Evolutionary conservation across 2,113 vertebrate species (phyloP).

Genomic region (Irena cyanogastra): DNA sequence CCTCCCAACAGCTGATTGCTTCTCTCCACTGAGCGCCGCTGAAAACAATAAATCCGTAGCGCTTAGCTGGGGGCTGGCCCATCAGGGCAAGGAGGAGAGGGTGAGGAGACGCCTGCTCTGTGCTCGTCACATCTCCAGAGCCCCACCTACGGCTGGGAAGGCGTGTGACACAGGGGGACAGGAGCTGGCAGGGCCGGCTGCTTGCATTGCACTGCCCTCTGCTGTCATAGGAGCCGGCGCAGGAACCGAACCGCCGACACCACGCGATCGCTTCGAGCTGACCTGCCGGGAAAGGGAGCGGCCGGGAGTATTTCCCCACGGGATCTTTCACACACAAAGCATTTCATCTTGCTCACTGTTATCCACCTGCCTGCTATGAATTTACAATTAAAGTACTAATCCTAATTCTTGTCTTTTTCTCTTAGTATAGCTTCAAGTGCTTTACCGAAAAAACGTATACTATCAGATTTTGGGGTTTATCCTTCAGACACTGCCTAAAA

Average conservation of each 20-base stretch:
- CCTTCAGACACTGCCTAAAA: background rate
- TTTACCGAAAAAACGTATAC: accelerated
- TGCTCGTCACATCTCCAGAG: accelerated
- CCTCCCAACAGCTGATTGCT: accelerated
- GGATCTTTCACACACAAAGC: background rate
- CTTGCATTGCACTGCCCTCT: conserved; percentile 45
- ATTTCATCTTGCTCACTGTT: background rate
- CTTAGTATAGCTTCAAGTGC: background rate
- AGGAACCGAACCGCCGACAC: too few relatives aligned
- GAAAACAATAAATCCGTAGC: accelerated
- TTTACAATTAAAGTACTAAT: background rate
- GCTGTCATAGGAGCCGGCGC: background rate
- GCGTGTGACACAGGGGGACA: accelerated
- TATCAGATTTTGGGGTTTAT: background rate
- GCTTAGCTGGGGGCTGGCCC: background rate
- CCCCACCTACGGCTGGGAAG: accelerated
- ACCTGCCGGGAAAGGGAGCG: accelerated
- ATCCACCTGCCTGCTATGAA: background rate
- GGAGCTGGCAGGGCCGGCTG: background rate
- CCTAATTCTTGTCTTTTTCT: background rate
- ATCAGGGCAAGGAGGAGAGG: background rate
- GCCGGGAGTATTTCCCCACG: accelerated
- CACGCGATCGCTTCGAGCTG: accelerated
- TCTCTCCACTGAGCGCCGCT: background rate
- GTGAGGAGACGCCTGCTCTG: accelerated